phyloP scores from a whole-genome alignment of 2,888 invertebrate species.

The Tetranychus truncatus region DNA sequence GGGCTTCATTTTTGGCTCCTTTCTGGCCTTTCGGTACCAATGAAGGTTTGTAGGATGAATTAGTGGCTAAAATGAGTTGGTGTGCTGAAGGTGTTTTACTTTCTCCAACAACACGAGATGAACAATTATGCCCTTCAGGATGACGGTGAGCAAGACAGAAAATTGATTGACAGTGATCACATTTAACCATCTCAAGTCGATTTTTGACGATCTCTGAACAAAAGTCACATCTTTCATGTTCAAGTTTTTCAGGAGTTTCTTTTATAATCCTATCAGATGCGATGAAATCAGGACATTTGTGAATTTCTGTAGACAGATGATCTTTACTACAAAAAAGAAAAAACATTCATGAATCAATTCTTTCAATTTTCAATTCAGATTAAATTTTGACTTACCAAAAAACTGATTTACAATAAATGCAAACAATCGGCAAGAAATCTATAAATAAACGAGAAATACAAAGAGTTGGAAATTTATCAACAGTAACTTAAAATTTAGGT shows the following conservation, averaged over 20 bases:
- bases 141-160: slow-evolving; percentile 20
- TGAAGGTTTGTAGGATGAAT: background rate
- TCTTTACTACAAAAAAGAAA: slow-evolving; percentile 15
- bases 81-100: background rate
- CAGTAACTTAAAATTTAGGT: background rate
- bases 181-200: slow-evolving; percentile 15
- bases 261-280: background rate
- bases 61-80: background rate
- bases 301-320: slow-evolving; percentile 14
- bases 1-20: slow-evolving; percentile 21
- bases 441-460: background rate
- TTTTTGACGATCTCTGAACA: slow-evolving; percentile 14
- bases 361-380: no score
- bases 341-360: background rate
- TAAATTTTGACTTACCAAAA: slow-evolving; percentile 18
- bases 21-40: background rate
- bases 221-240: slow-evolving; percentile 17
- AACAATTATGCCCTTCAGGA: slow-evolving; percentile 18
- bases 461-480: background rate
- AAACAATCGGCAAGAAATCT: slow-evolving; percentile 21
- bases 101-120: background rate
- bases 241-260: slow-evolving; percentile 4
- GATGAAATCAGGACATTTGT: slow-evolving; percentile 17
- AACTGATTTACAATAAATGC: slow-evolving; percentile 15
- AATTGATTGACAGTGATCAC: slow-evolving; percentile 16